Evolutionary conservation across 2,888 invertebrate genomes (phyloP).

Genomic region (Slavum lentiscoides): DNA sequence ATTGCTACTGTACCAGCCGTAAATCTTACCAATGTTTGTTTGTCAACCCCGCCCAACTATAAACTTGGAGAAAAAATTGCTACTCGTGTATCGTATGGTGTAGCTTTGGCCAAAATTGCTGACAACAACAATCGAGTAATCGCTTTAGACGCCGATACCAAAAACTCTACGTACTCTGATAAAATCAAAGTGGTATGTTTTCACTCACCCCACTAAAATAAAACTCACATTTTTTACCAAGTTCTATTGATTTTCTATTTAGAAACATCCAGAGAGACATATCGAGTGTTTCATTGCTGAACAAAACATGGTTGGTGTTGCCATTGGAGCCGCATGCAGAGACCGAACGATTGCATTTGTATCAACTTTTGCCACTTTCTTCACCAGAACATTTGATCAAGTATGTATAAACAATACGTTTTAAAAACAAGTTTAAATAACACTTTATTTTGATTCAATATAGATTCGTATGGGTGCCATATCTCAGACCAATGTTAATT

Average conservation of each 20-base stretch:
- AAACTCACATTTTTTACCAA: slow-evolving; percentile 36
- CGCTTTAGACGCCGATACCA: slow-evolving; percentile 96
- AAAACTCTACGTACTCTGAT: slow-evolving; percentile 97
- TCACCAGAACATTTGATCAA: slow-evolving; percentile 95
- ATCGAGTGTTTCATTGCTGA: slow-evolving; percentile 99
- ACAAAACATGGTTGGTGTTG: slow-evolving; percentile 95
- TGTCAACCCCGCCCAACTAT: slow-evolving; percentile 83
- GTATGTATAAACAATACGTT: slow-evolving; percentile 61
- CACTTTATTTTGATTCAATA: slow-evolving; percentile 54
- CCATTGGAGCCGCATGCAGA: slow-evolving; percentile 91
- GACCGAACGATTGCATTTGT: slow-evolving; percentile 91
- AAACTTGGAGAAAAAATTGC: slow-evolving; percentile 77
- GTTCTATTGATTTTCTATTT: slow-evolving; percentile 59
- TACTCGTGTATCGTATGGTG: slow-evolving; percentile 92
- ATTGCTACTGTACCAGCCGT: slow-evolving; percentile 73
- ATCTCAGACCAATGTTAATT: slow-evolving; percentile 95
- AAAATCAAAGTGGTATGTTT: slow-evolving; percentile 73
- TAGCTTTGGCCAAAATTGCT: slow-evolving; percentile 86
- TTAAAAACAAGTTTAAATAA: slow-evolving; percentile 11
- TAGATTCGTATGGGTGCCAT: slow-evolving; percentile 98
- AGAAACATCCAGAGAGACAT: slow-evolving; percentile 72
- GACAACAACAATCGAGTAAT: slow-evolving; percentile 74
- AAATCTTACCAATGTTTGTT: slow-evolving; percentile 71
- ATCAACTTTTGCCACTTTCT: slow-evolving; percentile 97
- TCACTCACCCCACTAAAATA: too few relatives aligned